A percentile compares a stretch with the other conserved stretches of the same genome.
Evolutionary conservation across 2,113 vertebrate species (phyloP).

Genomic region (Daubentonia madagascariensis): DNA sequence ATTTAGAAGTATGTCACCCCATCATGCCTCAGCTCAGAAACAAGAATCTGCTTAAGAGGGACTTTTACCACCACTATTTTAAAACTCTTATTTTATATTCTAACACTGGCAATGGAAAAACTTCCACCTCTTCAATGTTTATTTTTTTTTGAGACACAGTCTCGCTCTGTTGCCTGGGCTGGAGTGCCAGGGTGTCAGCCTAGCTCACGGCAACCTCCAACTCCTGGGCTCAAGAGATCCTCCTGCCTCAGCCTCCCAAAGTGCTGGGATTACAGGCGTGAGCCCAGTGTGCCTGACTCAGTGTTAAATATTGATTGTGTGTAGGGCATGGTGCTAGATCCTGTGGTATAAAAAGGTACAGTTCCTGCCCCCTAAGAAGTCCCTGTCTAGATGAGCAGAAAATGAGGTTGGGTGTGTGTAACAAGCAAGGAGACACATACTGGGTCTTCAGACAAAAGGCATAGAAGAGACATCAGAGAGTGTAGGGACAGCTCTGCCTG

Average conservation of each 20-base stretch:
- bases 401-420: too few species aligned
- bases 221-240: too few species aligned
- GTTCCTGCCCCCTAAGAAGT: background rate
- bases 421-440: background rate
- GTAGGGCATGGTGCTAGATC: too few species aligned
- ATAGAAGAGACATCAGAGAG: accelerated
- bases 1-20: background rate
- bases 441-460: background rate
- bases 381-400: background rate
- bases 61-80: background rate
- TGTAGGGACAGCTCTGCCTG: background rate
- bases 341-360: background rate
- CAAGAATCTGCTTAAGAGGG: background rate
- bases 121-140: background rate
- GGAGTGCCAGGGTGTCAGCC: too few species aligned
- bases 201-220: too few species aligned
- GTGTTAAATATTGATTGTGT: accelerated
- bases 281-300: too few species aligned
- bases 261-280: too few species aligned
- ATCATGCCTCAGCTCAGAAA: background rate
- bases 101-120: background rate
- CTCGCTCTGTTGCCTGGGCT: too few species aligned
- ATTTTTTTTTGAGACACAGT: too few species aligned
- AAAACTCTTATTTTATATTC: background rate
- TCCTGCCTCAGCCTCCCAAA: too few species aligned